A percentile compares a stretch with the other conserved stretches of the same genome.
Evolutionary conservation across 2,113 vertebrate species (phyloP).

Genomic region (Callaeas wilsoni): DNA sequence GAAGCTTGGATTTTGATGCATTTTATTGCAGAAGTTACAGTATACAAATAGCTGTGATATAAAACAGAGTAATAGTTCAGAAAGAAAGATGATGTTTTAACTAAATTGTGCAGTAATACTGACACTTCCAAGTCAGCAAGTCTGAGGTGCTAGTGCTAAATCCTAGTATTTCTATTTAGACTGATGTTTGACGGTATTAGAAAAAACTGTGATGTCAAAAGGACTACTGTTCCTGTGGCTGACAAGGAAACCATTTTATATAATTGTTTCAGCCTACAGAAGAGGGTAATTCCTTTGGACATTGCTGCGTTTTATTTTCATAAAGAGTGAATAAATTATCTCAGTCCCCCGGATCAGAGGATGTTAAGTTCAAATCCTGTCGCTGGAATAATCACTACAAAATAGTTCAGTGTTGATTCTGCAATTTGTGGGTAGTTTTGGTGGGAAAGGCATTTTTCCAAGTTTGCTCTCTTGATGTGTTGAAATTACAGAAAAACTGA

Average conservation of each 20-base stretch:
- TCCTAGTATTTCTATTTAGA: constrained; percentile 8
- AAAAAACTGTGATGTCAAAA: constrained; percentile 42
- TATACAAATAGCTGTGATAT: neutral
- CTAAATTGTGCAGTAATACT: neutral
- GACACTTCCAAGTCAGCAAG: neutral
- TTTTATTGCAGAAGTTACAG: neutral
- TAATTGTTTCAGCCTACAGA: constrained; percentile 61
- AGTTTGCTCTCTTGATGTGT: constrained; percentile 44
- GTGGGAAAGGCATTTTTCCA: constrained; percentile 62
- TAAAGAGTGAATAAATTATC: constrained; percentile 64
- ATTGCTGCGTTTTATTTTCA: constrained; percentile 50
- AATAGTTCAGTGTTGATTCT: constrained; percentile 70
- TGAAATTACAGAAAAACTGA: constrained; percentile 57
- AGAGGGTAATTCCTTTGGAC: constrained; percentile 55
- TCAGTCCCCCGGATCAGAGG: constrained; percentile 45
- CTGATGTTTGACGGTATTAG: constrained; percentile 4
- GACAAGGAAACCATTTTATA: constrained; percentile 60
- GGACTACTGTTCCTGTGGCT: constrained; percentile 44
- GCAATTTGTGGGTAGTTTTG: constrained; percentile 70
- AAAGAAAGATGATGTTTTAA: neutral
- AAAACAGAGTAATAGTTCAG: neutral
- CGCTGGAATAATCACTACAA: constrained; percentile 45
- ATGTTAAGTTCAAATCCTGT: constrained; percentile 60
- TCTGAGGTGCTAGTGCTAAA: neutral
- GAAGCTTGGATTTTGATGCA: neutral